A percentile compares a stretch with the other conserved stretches of the same genome.
These are phyloP conservation scores for Gastrophysa polygoni DNA, from an alignment of 2,888 invertebrate species.

Conservation along the genomic window DNA sequence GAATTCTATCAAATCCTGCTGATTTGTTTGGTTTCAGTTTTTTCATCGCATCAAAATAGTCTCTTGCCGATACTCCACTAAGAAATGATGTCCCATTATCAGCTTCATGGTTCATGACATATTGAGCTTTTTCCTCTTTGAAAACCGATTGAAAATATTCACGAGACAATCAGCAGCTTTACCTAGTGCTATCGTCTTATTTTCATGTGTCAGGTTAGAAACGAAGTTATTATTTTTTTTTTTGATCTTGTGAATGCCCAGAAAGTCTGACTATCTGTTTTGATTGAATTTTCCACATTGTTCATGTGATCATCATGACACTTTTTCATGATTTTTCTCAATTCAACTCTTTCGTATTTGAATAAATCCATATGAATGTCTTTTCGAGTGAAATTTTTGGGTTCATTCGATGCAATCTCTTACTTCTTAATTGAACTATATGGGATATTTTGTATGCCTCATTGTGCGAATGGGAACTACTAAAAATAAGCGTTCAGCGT, in stretches of 20 bases:
- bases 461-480: background rate
- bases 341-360: background rate
- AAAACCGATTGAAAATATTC: conserved; percentile 2
- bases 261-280: background rate
- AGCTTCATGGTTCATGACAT: background rate
- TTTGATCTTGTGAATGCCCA: too few species aligned
- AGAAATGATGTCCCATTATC: background rate
- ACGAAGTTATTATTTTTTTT: background rate
- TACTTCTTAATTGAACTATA: background rate
- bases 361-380: background rate
- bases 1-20: background rate
- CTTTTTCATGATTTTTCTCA: too few species aligned
- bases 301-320: too few species aligned
- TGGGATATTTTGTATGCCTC: background rate
- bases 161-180: background rate
- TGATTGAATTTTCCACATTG: too few species aligned
- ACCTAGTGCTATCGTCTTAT: background rate
- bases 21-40: background rate
- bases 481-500: too few species aligned
- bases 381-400: background rate
- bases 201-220: background rate
- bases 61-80: too few species aligned
- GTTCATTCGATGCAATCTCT: background rate
- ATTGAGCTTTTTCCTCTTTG: background rate
- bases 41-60: too few species aligned